phyloP scores from a whole-genome alignment of 2,888 invertebrate genomes.

The Microctonus aethiopoides region DNA sequence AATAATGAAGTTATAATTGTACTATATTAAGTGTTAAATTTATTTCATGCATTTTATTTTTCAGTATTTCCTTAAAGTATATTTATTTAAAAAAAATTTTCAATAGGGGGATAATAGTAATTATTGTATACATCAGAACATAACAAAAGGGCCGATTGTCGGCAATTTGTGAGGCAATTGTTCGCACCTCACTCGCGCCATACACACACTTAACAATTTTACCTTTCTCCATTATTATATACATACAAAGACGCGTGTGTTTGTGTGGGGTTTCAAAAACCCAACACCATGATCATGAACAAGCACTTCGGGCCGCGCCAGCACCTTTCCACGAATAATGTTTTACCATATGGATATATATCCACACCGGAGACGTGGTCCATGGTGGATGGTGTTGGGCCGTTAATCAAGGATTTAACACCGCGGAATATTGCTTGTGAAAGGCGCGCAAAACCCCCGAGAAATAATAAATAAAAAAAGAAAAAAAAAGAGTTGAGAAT shows the following conservation, averaged over 20 bases:
- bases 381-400: conserved; percentile 4
- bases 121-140: neutral
- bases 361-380: too few relatives aligned
- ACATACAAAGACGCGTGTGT: neutral
- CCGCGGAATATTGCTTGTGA: neutral
- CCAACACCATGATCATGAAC: too few relatives aligned
- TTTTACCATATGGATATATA: too few relatives aligned
- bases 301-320: neutral
- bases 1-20: too few relatives aligned
- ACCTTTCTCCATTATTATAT: too few relatives aligned
- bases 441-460: neutral
- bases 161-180: conserved; percentile 30
- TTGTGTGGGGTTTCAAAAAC: too few relatives aligned
- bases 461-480: neutral
- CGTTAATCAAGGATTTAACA: conserved; percentile 35
- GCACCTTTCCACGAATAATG: conserved; percentile 14
- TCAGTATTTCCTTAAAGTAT: too few relatives aligned
- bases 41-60: neutral
- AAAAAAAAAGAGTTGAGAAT: conserved; percentile 17
- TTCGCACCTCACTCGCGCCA: conserved; percentile 32
- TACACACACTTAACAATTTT: too few relatives aligned
- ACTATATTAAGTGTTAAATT: too few relatives aligned
- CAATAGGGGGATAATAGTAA: neutral
- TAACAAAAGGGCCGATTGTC: conserved; percentile 11
- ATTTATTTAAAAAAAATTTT: too few relatives aligned